Evolutionary conservation across 1,140 invertebrate species (phyloP), one percentile per base, ranked within the genome.

Genomic region (Drosophila chauvacae): DNA sequence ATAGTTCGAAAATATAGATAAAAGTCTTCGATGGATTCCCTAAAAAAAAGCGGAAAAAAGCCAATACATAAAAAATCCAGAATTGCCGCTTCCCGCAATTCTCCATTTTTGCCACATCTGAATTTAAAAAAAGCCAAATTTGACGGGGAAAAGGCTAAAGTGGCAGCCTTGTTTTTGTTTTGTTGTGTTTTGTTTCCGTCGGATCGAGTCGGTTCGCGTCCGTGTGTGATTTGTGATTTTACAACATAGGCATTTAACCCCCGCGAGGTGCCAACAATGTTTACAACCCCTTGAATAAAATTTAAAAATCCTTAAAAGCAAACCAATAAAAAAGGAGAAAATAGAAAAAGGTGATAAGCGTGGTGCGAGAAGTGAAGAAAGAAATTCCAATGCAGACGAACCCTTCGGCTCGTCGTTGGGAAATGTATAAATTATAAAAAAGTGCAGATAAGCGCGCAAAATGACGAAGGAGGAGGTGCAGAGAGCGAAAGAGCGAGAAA

Each of bases 381-480:
- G 61, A 83, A 87, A 87, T 87, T 87, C 84, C 83, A 88, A 87
- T 87, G 45, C 66, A 69, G 58, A 62, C 53, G 76, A 74, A 65
- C 70, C 69, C 80, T 80, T 81, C 62, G 50, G 51, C 55, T 76
- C 62, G 50, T 47, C 60, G 80, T 58, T 51, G 60, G 62, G 60
- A 73, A 82, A 70, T 85, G 74, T 57, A 71, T 61, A 60, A 77
- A 60, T 44, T 53, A 47, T 41, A 71, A 82, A 83, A 75, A 59
- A 58, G 80, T 80, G 66, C 81, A 88, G 83, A 87, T 87, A 87
- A 87, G 83, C 83, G 84, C 84, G 83, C 83, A 80, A 86, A 85
- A 80, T 66, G 72, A 47, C 63, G 39, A 50, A 56, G 48, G 48
- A 63, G 60, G 48, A 68, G 62, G 47, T 39, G 62, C 30, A 48